Evolutionary conservation across 2,113 vertebrate species (phyloP).

Genomic region (Arizona elegans): DNA sequence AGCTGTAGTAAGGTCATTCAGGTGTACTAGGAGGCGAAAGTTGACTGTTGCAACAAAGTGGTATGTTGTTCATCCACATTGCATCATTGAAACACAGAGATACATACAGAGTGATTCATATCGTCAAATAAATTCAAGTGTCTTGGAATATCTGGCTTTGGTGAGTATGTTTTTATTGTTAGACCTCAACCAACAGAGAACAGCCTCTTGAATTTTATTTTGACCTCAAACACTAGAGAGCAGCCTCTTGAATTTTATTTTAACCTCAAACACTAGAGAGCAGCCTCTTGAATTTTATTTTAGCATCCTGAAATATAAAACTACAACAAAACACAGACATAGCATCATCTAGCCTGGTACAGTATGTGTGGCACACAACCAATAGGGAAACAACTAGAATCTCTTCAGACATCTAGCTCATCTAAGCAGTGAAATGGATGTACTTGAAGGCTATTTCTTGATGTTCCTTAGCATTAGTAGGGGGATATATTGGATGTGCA

Average conservation of each 20-base stretch:
- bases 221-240: neutral
- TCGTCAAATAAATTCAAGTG: neutral
- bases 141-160: neutral
- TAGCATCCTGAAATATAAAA: neutral
- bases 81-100: neutral
- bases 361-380: neutral
- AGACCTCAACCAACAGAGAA: neutral
- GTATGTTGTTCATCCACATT: neutral
- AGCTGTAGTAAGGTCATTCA: neutral
- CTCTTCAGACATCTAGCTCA: neutral
- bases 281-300: neutral
- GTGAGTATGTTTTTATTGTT: neutral
- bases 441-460: neutral
- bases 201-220: neutral
- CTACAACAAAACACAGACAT: no score
- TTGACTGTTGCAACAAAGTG: neutral
- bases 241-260: neutral
- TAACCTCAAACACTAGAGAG: neutral
- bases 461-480: neutral
- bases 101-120: neutral
- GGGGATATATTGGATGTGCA: neutral
- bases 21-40: neutral
- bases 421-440: neutral
- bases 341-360: neutral
- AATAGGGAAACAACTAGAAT: neutral